Evolutionary conservation across 2,888 invertebrate species (phyloP).

Genomic region (Atrina japonica): DNA sequence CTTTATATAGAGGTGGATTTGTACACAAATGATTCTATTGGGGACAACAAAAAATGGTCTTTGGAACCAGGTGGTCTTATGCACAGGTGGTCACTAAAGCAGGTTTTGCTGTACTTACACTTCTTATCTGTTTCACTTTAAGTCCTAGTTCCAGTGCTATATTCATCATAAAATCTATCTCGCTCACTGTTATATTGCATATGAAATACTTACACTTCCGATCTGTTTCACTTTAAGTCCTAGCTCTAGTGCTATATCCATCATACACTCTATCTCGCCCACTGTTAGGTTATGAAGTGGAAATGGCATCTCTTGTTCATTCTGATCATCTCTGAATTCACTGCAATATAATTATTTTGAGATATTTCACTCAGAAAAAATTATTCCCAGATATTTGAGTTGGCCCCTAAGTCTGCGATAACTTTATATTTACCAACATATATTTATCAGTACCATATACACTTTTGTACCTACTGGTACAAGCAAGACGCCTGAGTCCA

Average conservation of each 20-base stretch:
- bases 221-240: conserved; percentile 55
- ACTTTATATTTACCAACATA: too few relatives aligned
- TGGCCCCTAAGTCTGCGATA: too few relatives aligned
- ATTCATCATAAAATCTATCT: conserved; percentile 64
- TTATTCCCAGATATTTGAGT: too few relatives aligned
- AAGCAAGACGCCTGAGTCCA: too few relatives aligned
- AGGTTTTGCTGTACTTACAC: too few relatives aligned
- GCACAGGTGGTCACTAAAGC: too few relatives aligned
- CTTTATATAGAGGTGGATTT: too few relatives aligned
- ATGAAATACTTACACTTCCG: conserved; percentile 58
- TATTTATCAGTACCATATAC: too few relatives aligned
- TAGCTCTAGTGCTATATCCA: conserved; percentile 56
- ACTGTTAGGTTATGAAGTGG: conserved; percentile 58
- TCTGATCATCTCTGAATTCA: conserved; percentile 55
- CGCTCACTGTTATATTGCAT: conserved; percentile 16
- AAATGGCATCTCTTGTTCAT: conserved; percentile 61
- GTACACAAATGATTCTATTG: too few relatives aligned
- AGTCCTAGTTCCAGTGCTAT: conserved; percentile 56
- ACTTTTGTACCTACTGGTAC: too few relatives aligned
- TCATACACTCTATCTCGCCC: conserved; percentile 64
- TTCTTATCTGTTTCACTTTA: conserved; percentile 54
- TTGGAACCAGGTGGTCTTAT: too few relatives aligned
- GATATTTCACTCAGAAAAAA: not conserved
- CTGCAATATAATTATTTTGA: conserved; percentile 38
- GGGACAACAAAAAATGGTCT: too few relatives aligned